Percentiles rank a stretch among this genome's conserved stretches.
These are phyloP conservation scores for Ashinkailepas kermadecensis DNA, from an alignment of 2,888 invertebrate species.

Conservation along the genomic window DNA sequence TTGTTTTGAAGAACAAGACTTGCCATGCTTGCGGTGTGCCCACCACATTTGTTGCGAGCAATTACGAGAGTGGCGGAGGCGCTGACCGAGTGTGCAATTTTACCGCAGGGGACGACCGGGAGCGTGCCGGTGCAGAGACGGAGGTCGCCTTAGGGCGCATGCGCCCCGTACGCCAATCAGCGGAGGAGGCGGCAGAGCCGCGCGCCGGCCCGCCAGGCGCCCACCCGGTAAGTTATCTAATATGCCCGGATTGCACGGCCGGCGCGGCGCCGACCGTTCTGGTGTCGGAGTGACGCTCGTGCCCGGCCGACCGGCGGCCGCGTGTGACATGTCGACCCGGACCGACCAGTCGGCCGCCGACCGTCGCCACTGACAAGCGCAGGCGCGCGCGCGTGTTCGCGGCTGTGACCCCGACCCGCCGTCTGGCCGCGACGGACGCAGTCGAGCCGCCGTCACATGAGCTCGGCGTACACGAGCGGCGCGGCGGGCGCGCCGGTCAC, in stretches of 20 bases:
- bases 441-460: neutral
- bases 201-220: neutral
- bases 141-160: slow-evolving; percentile 11
- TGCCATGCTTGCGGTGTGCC: too few relatives aligned
- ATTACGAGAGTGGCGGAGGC: too few relatives aligned
- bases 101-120: neutral
- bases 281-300: neutral
- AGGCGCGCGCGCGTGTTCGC: neutral
- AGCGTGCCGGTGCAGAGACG: neutral
- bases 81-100: neutral
- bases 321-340: neutral
- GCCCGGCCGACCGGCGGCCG: neutral
- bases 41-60: too few relatives aligned
- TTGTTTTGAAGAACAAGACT: too few relatives aligned
- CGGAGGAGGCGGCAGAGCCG: neutral
- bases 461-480: neutral
- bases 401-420: neutral
- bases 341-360: neutral
- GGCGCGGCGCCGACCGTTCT: neutral
- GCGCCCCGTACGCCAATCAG: slow-evolving; percentile 14
- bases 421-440: neutral
- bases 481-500: neutral
- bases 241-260: neutral
- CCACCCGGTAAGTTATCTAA: slow-evolving; percentile 17
- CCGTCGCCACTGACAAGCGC: neutral